Evolutionary conservation across 23 tunicate species (phyloP).

Genomic region (Trididemnum nubilum): DNA sequence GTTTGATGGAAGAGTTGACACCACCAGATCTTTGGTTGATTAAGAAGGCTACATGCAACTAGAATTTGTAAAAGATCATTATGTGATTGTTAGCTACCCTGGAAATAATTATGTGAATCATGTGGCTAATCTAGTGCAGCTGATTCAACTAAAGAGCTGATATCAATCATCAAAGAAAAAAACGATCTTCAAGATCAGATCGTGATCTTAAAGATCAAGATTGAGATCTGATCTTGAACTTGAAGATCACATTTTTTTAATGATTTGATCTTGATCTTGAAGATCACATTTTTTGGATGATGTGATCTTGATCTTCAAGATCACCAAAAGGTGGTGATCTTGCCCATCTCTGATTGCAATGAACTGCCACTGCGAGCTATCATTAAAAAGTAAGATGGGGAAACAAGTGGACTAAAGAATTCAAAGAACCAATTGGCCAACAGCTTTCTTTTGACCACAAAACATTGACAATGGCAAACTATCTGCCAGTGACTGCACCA

Average conservation of each 20-base stretch:
- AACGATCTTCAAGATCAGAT: too few relatives aligned
- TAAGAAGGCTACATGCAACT: background rate
- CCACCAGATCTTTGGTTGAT: constrained; percentile 15
- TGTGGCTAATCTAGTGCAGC: constrained; percentile 1
- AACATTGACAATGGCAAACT: background rate
- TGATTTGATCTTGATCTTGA: too few relatives aligned
- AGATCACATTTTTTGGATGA: too few relatives aligned
- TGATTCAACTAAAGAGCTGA: background rate
- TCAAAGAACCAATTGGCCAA: constrained; percentile 7
- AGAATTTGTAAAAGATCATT: constrained; percentile 17
- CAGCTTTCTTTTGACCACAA: constrained; percentile 9
- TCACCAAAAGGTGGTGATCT: too few relatives aligned
- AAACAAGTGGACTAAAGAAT: background rate
- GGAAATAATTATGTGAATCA: constrained; percentile 3
- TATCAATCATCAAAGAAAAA: constrained; percentile 1
- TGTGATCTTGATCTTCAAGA: too few relatives aligned
- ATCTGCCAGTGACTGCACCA: background rate
- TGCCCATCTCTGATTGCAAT: too few relatives aligned
- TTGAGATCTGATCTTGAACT: too few relatives aligned
- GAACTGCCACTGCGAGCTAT: background rate
- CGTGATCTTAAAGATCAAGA: too few relatives aligned
- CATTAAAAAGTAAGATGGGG: background rate
- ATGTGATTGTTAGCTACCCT: background rate
- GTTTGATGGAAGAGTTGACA: constrained; percentile 7
- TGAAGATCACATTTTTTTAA: too few relatives aligned